phyloP scores from a whole-genome alignment of 1,140 invertebrate species.

The Hetaerina americana region DNA sequence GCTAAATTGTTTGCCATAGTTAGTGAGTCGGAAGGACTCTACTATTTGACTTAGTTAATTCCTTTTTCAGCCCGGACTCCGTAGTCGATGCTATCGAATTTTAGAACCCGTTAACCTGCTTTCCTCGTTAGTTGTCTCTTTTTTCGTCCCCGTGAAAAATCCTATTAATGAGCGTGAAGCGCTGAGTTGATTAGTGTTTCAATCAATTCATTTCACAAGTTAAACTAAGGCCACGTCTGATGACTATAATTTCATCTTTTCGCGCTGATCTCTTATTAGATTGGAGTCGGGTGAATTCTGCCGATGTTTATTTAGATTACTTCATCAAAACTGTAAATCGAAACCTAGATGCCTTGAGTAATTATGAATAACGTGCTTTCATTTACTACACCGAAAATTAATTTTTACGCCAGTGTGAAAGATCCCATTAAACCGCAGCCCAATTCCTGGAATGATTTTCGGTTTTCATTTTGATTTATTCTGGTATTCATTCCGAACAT shows the following conservation, averaged over 20 bases:
- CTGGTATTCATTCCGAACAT: no score
- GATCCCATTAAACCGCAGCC: no score
- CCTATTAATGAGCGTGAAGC: background rate
- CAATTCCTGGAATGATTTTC: no score
- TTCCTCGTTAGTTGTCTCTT: background rate
- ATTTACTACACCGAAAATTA: no score
- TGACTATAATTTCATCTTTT: background rate
- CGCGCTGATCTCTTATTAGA: background rate
- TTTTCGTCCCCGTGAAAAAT: background rate
- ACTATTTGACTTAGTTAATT: background rate
- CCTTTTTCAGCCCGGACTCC: background rate
- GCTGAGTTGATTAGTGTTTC: background rate
- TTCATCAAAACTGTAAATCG: background rate
- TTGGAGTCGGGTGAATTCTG: background rate
- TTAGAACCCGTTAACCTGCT: background rate
- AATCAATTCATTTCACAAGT: background rate
- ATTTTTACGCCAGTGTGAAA: no score
- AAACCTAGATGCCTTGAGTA: background rate
- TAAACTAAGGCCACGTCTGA: background rate
- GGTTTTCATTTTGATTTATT: no score
- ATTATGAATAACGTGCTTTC: no score
- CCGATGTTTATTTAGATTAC: background rate
- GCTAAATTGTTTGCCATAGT: no score
- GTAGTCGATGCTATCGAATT: background rate
- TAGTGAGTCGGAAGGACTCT: no score